Evolutionary conservation across 2,797 vertebrate genomes (phyloP).

Genomic region (Scleropages formosus): DNA sequence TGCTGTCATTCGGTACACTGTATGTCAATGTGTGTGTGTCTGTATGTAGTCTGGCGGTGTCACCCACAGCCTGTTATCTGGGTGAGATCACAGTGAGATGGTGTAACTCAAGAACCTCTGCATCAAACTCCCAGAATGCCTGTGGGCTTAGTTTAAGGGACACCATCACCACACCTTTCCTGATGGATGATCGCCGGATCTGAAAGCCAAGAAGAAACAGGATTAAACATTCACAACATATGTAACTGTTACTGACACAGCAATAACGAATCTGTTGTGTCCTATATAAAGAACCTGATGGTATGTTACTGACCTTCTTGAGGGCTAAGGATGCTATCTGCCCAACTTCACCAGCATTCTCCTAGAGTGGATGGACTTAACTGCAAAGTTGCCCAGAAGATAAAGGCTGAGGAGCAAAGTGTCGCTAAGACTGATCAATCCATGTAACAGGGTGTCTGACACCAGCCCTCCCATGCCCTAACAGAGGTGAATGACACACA

Average conservation of each 20-base stretch:
- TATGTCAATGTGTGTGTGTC: too few species aligned
- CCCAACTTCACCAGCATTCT: conserved; percentile 97
- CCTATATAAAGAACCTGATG: too few species aligned
- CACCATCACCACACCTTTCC: conserved; percentile 98
- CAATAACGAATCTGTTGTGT: too few species aligned
- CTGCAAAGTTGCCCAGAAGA: conserved; percentile 93
- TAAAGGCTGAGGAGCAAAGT: conserved; percentile 94
- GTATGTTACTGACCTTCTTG: conserved; percentile 86
- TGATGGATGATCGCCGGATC: conserved; percentile 94
- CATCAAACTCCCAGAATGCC: conserved; percentile 96
- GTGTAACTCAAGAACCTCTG: conserved; percentile 90
- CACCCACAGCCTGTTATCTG: conserved; percentile 95
- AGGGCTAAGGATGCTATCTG: conserved; percentile 96
- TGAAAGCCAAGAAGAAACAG: too few species aligned
- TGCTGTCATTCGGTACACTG: too few species aligned
- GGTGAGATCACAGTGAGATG: conserved; percentile 94
- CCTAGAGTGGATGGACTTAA: conserved; percentile 97
- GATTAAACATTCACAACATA: too few species aligned
- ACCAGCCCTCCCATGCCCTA: conserved; percentile 98
- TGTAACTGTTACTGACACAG: too few species aligned
- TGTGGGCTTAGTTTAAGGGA: conserved; percentile 87
- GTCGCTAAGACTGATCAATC: conserved; percentile 93
- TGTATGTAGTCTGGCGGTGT: conserved; percentile 23
- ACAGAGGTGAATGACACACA: neutral
- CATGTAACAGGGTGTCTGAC: conserved; percentile 91